Base-by-base conservation (phyloP, 2,797 vertebrate species). In the Lepus townsendii region DNA sequence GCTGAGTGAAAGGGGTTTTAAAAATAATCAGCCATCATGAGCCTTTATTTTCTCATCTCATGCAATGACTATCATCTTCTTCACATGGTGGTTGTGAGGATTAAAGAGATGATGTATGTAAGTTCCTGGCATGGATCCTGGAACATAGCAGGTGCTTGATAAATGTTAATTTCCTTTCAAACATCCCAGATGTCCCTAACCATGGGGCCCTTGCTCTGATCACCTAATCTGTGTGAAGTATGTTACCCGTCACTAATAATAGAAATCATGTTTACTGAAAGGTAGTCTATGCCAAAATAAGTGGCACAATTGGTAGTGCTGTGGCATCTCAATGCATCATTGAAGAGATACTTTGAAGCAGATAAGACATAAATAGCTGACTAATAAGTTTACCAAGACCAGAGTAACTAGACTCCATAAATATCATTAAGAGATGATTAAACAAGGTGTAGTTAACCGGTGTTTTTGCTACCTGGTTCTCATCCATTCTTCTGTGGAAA, bases 141-240 rank as follows among this genome's bases (percentile, higher is more conserved):
- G 82, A 95, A 96, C 91, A 88, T 47, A 90, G 50, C 73, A 95
- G 69, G n/a, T 83, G 75, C 60, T 89, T 93, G 57, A 92, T 66
- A 89, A 95, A 75, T 87, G 50, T 69, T 95, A 32, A 87, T 91
- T 95, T 86, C 22, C 5, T 83, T 93, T 95, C 47, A 54, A 9
- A 71, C 95, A 24, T 42, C 68, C 87, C 35, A 84, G 60, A 77
- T 77, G 80, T 75, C 68, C 26, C 77, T 72, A 84, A 76, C 22
- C 27, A 52, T 1, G 26, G 32, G 65, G 30, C 5, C 22, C 32
- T 84, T 77, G 72, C 42, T 91, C 52, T 65, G 68, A 73, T 92
- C 26, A 77, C 68, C 80, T 47, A 87, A 75, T 80, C 66, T 32
- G 42, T 26, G 12, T 91, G 87, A 84, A 85, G 4, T 95, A 62